A percentile compares a stretch with the other conserved stretches of the same genome.
Evolutionary conservation across 2,113 vertebrate genomes (phyloP).

Genomic region (Atrichornis clamosus): DNA sequence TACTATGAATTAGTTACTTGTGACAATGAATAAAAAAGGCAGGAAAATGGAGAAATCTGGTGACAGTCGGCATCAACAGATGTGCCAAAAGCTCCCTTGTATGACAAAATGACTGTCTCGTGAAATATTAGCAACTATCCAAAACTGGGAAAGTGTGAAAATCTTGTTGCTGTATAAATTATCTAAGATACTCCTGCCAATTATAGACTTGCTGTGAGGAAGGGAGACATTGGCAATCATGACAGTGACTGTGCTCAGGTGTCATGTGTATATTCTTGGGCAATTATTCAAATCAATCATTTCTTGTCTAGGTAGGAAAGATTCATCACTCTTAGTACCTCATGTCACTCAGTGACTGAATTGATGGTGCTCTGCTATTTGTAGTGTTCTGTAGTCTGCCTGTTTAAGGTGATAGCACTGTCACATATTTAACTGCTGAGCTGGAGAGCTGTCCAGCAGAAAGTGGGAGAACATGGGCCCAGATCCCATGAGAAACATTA

Average conservation of each 20-base stretch:
- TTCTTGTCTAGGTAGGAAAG: neutral
- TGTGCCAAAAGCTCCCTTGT: neutral
- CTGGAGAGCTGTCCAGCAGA: neutral
- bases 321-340: conserved; percentile 39
- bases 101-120: conserved; percentile 35
- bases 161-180: conserved; percentile 56
- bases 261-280: neutral
- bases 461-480: neutral
- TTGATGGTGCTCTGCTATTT: conserved; percentile 8
- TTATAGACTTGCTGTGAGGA: conserved; percentile 42
- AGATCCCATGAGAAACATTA: neutral
- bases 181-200: conserved; percentile 42
- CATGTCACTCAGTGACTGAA: neutral
- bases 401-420: neutral
- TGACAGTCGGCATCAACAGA: neutral
- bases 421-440: neutral
- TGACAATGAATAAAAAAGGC: neutral
- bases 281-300: conserved; percentile 55
- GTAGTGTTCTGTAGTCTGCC: neutral
- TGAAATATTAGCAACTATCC: conserved; percentile 57
- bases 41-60: neutral
- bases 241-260: conserved; percentile 1
- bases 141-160: conserved; percentile 45
- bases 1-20: no score
- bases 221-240: conserved; percentile 45